A percentile compares a stretch with the other conserved stretches of the same genome.
These are phyloP conservation scores for Hypomecis punctinalis DNA, from an alignment of 2,888 invertebrate species.

Conservation along the genomic window DNA sequence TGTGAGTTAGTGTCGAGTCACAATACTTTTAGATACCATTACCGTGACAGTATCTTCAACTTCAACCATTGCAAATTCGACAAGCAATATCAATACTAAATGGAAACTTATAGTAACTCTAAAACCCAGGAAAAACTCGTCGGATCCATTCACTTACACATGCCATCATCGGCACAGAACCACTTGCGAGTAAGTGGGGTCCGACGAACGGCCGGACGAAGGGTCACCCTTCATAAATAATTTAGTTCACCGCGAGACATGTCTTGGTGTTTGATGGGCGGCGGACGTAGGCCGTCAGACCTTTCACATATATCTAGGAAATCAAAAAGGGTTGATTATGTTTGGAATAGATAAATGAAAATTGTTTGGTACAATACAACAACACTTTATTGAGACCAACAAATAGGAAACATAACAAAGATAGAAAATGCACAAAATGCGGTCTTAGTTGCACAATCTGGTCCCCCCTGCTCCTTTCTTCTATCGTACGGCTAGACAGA, in stretches of 20 bases:
- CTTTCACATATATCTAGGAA: constrained; percentile 4
- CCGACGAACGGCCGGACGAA: constrained; percentile 4
- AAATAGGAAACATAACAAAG: background rate
- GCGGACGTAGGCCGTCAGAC: background rate
- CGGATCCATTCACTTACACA: constrained; percentile 20
- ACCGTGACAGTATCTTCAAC: too few species aligned
- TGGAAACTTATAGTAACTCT: background rate
- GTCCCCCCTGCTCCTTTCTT: too few species aligned
- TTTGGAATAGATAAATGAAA: background rate
- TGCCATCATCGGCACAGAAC: constrained; percentile 17
- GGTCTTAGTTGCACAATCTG: too few species aligned
- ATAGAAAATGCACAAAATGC: background rate
- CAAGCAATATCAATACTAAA: background rate
- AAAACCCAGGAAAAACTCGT: background rate
- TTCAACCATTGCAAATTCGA: too few species aligned
- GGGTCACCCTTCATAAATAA: constrained; percentile 23
- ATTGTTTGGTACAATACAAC: too few species aligned
- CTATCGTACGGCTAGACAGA: too few species aligned
- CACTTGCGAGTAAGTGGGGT: constrained; percentile 18
- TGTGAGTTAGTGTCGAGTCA: too few species aligned
- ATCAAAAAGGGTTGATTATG: constrained; percentile 2
- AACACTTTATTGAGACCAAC: background rate
- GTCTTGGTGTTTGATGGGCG: constrained; percentile 18
- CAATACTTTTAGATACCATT: too few species aligned
- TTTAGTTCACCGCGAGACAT: constrained; percentile 14